Base-by-base conservation (phyloP, 2,888 invertebrate genomes). In the Andrena trimmerana region DNA sequence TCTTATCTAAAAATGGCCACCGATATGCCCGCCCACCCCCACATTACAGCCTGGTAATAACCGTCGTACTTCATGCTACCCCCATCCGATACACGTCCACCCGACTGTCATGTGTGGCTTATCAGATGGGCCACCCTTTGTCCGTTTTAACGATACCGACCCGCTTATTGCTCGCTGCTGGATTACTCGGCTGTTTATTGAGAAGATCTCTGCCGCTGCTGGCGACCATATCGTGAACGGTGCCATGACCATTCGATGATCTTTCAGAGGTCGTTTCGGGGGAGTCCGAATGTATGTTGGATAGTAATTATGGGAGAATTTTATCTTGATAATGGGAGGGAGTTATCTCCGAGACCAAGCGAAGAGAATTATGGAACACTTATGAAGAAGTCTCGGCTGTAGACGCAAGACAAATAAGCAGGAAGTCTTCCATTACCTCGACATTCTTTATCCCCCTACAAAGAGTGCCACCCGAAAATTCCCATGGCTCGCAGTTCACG, bases 31-130 rank as follows among this genome's bases (percentile, higher is more conserved):
- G 52, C 78, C 85, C 86, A 86, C 85, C 84, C 90, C 88, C 91
- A 91, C 92, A 90, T 92, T 91, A 91, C 87, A 78, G 85, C 77
- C 84, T 86, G 84, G 91, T 92, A 92, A 92, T 92, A 92, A 92
- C 90, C 78, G 79, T 68, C 82, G 72, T 86, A 74, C 81, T 85
- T 52, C 87, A 65, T 71, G 69, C 81, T 24, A 70, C 62, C 81
- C 72, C 68, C 62, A 57, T 50, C 52, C 54, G 65, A 66, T 69
- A 65, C 76, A 65, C 77, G 24, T 57, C 57, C 73, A 54, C 54
- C 31, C 68, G 77, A 74, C 71, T 66, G 66, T 73, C 72, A 57
- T 83, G 63, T 63, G 75, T 54, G 66, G 13, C 69, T 79, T 81
- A 81, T 81, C 81, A 63, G 81, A 79, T 81, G 72, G 33, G 66